These are phyloP conservation scores for Diabrotica virgifera DNA, from an alignment of 1,140 invertebrate genomes.

Conservation along the genomic window DNA sequence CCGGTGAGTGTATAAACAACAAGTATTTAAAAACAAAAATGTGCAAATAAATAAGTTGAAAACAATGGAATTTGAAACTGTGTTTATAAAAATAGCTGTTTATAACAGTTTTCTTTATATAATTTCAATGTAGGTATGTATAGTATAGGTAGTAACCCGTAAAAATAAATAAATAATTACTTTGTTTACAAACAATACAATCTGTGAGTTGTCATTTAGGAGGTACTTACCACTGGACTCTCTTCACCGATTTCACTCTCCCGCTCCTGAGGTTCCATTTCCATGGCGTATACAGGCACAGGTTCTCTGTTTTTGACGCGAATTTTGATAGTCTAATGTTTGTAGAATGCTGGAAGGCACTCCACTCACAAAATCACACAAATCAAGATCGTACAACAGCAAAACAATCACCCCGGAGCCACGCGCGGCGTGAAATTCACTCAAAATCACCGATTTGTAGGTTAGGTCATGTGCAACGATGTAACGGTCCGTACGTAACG, in stretches of 20 bases:
- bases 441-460: constrained; percentile 7
- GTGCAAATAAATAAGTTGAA: too few relatives aligned
- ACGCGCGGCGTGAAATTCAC: constrained; percentile 11
- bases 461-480: constrained; percentile 21
- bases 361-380: constrained; percentile 32
- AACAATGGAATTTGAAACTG: too few relatives aligned
- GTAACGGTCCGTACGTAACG: constrained; percentile 11
- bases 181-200: too few relatives aligned
- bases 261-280: constrained; percentile 72
- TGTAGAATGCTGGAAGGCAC: constrained; percentile 46
- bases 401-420: constrained; percentile 15
- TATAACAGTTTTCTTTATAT: too few relatives aligned
- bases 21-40: too few relatives aligned
- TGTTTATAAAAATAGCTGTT: too few relatives aligned
- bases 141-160: too few relatives aligned
- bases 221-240: constrained; percentile 56
- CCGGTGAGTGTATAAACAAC: too few relatives aligned
- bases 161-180: too few relatives aligned
- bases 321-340: constrained; percentile 71
- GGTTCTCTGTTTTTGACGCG: constrained; percentile 86
- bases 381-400: constrained; percentile 16
- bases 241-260: constrained; percentile 69
- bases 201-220: not conserved
- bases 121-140: too few relatives aligned
- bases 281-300: constrained; percentile 80